These are phyloP conservation scores for Timema podura DNA, from an alignment of 2,888 invertebrate species.

Conservation along the genomic window DNA sequence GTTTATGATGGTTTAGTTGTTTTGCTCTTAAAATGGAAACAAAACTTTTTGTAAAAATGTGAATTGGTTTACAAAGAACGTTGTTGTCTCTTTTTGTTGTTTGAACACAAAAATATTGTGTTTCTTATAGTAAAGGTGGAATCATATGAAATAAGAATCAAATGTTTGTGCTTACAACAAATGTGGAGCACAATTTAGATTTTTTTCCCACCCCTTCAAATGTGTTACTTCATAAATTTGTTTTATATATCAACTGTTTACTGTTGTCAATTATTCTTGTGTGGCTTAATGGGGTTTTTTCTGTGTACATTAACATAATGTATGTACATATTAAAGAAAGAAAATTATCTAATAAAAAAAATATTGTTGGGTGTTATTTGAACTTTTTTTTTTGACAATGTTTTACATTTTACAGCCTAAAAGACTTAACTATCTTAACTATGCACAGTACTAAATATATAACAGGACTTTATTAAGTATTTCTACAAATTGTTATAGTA, in stretches of 20 bases:
- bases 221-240: neutral
- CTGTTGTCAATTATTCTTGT: constrained; percentile 13
- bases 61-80: no score
- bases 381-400: neutral
- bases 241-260: neutral
- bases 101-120: neutral
- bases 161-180: constrained; percentile 6
- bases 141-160: neutral
- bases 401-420: neutral
- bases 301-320: neutral
- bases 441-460: no score
- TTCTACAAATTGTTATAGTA: neutral
- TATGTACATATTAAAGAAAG: neutral
- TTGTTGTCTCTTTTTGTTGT: no score
- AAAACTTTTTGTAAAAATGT: no score
- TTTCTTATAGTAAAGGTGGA: neutral
- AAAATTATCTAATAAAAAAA: neutral
- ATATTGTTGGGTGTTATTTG: neutral
- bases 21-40: no score
- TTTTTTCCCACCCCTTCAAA: neutral
- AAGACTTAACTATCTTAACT: no score
- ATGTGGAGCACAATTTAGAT: neutral
- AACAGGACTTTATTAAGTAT: no score
- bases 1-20: no score
- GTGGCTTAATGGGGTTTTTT: constrained; percentile 13